A percentile compares a stretch with the other conserved stretches of the same genome.
Evolutionary conservation across 1,140 invertebrate genomes (phyloP).

Genomic region (Teleogryllus occipitalis): DNA sequence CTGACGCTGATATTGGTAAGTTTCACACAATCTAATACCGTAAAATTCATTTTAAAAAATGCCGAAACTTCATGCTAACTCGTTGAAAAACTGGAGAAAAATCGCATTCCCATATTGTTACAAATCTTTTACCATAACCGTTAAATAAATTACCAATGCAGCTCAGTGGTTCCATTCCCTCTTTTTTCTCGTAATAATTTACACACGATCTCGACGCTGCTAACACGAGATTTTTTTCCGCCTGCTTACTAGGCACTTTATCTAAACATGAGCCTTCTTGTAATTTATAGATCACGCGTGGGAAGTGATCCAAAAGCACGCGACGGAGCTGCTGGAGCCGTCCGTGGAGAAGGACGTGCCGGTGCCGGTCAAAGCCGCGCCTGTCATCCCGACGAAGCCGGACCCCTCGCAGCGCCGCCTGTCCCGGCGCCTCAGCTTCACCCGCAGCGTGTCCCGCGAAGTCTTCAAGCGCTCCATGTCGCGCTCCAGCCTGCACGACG

Average conservation of each 20-base stretch:
- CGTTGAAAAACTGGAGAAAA: no score
- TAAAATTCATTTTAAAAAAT: no score
- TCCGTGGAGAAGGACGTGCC: slow-evolving; percentile 28
- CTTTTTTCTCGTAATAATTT: no score
- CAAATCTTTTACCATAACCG: no score
- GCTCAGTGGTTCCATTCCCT: no score
- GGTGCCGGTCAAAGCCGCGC: slow-evolving; percentile 32
- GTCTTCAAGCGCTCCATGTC: slow-evolving; percentile 49
- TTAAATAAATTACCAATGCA: no score
- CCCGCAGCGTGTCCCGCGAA: slow-evolving; percentile 53
- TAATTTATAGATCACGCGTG: slow-evolving; percentile 54
- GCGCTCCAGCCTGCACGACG: slow-evolving; percentile 53
- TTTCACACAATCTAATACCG: background rate
- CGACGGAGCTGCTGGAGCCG: slow-evolving; percentile 49
- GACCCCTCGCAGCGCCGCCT: slow-evolving; percentile 49
- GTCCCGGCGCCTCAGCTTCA: slow-evolving; percentile 53
- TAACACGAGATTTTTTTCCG: no score
- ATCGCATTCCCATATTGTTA: no score
- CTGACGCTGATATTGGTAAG: slow-evolving; percentile 58
- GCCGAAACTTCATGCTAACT: no score
- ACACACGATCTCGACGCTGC: no score
- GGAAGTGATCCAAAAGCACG: slow-evolving; percentile 58
- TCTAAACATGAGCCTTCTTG: background rate
- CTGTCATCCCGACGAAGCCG: slow-evolving; percentile 37
- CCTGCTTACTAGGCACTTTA: no score